Percentiles rank a stretch among this genome's conserved stretches.
phyloP scores from a whole-genome alignment of 2,888 invertebrate species.

The Anthrax anthrax region DNA sequence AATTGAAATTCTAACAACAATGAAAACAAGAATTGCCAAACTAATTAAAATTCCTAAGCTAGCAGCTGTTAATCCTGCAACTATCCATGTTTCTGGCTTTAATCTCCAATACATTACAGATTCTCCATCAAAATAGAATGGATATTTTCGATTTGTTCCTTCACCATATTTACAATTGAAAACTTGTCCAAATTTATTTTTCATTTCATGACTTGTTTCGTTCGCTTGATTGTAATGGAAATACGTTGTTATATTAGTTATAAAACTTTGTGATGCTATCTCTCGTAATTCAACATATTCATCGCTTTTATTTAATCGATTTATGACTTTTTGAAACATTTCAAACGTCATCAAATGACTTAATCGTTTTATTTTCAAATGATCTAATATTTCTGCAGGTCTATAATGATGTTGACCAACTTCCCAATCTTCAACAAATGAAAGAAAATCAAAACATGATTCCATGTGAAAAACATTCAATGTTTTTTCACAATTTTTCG shows the following conservation, averaged over 20 bases:
- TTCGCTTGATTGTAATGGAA: conserved; percentile 30
- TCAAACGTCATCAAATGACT: conserved; percentile 27
- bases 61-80: conserved; percentile 49
- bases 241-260: conserved; percentile 30
- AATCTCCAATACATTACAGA: conserved; percentile 34
- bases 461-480: conserved; percentile 23
- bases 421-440: conserved; percentile 30
- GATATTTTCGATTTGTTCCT: conserved; percentile 26
- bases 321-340: conserved; percentile 28
- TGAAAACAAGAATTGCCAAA: conserved; percentile 47
- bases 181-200: conserved; percentile 30
- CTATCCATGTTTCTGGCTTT: conserved; percentile 40
- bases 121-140: conserved; percentile 31
- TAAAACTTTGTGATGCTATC: conserved; percentile 30
- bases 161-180: conserved; percentile 31
- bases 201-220: conserved; percentile 27
- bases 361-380: conserved; percentile 26
- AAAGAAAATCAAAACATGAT: conserved; percentile 26
- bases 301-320: conserved; percentile 12
- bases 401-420: conserved; percentile 15
- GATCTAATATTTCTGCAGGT: conserved; percentile 20
- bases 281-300: conserved; percentile 24
- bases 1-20: conserved; percentile 47
- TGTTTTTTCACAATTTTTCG: conserved; percentile 24
- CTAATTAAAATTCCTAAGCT: conserved; percentile 49